Conservation (phyloP, 2,113 vertebrate species). For the Tragelaphus buxtoni region DNA sequence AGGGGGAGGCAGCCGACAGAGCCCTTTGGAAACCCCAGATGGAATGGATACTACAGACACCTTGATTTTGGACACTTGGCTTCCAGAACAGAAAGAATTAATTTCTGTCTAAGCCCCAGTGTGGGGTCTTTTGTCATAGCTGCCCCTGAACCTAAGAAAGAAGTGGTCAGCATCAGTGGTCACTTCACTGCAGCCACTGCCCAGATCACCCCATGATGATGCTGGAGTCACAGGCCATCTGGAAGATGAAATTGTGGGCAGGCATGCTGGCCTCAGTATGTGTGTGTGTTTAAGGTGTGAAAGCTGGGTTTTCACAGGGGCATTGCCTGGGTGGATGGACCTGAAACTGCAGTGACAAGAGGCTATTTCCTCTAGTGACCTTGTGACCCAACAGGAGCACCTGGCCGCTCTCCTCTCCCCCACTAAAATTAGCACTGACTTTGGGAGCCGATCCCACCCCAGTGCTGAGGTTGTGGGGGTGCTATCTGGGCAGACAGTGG, state of each 20-base stretch:
- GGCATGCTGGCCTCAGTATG: rapidly evolving
- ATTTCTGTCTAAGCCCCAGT: background rate
- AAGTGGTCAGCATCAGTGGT: rapidly evolving
- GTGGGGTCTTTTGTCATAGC: background rate
- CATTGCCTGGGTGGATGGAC: rapidly evolving
- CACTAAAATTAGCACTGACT: rapidly evolving
- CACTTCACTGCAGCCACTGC: background rate
- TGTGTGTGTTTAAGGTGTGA: background rate
- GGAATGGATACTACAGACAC: no score
- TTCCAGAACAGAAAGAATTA: background rate
- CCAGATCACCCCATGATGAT: rapidly evolving
- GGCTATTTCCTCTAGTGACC: background rate
- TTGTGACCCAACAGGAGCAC: rapidly evolving
- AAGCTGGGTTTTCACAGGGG: background rate
- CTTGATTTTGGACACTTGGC: no score
- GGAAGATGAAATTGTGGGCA: rapidly evolving
- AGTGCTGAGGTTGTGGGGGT: background rate
- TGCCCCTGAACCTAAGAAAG: background rate
- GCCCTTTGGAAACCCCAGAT: background rate
- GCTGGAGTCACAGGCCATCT: rapidly evolving
- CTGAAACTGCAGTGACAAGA: background rate
- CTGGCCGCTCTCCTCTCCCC: background rate
- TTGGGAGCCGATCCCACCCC: background rate
- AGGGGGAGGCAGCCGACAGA: background rate
- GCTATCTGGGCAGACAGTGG: background rate